phyloP scores from a whole-genome alignment of 2,113 vertebrate genomes.

The Tautogolabrus adspersus region DNA sequence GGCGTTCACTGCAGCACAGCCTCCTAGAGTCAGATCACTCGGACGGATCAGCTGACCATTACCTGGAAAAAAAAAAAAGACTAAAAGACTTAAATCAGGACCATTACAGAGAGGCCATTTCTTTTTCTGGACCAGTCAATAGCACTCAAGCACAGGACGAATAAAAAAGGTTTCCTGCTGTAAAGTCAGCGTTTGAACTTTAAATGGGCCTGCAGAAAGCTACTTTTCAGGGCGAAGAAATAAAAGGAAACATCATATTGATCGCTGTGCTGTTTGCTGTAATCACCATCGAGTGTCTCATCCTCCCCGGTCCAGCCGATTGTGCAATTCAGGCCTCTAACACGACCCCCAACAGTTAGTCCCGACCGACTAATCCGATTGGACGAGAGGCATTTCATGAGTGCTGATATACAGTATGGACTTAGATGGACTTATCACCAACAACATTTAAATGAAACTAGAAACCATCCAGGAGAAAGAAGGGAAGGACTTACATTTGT shows the following conservation, averaged over 20 bases:
- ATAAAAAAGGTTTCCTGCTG: constrained; percentile 46
- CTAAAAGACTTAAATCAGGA: background rate
- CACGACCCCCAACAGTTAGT: background rate
- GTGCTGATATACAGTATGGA: too few species aligned
- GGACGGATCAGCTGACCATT: constrained; percentile 67
- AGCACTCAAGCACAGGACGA: constrained; percentile 59
- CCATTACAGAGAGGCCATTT: constrained; percentile 35
- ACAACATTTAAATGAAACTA: too few species aligned
- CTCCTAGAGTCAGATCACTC: constrained; percentile 71
- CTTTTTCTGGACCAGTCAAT: constrained; percentile 44
- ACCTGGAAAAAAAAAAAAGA: constrained; percentile 48
- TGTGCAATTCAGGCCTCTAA: constrained; percentile 33
- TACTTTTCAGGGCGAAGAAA: constrained; percentile 38
- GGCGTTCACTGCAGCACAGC: constrained; percentile 28
- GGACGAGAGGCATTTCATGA: too few species aligned
- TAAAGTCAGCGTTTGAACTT: constrained; percentile 44
- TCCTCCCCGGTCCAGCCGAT: constrained; percentile 39
- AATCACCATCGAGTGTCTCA: constrained; percentile 50
- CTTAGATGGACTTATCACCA: too few species aligned
- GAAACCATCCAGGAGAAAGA: too few species aligned
- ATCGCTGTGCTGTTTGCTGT: constrained; percentile 60
- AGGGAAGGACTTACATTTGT: too few species aligned
- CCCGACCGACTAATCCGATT: too few species aligned
- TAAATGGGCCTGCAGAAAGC: background rate
- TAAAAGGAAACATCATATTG: constrained; percentile 60